These are phyloP conservation scores for Laticauda laticaudata DNA, from an alignment of 2,113 vertebrate species.

Conservation along the genomic window DNA sequence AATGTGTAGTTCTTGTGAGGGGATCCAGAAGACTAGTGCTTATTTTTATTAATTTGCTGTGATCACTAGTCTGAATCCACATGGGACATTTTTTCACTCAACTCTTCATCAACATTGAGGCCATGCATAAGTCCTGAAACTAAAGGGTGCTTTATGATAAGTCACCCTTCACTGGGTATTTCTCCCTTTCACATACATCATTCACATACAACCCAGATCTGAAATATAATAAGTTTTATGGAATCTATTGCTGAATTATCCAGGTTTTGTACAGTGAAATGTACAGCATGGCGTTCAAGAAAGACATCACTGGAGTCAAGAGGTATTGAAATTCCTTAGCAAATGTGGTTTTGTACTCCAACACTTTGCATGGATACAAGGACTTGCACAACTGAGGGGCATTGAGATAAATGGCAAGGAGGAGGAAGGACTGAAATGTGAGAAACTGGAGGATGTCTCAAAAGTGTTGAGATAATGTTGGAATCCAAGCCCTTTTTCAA, in stretches of 20 bases:
- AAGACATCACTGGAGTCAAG: slow-evolving; percentile 7
- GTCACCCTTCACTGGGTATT: neutral
- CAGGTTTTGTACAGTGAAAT: neutral
- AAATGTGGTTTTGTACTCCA: slow-evolving; percentile 7
- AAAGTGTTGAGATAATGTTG: neutral
- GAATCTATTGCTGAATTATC: neutral
- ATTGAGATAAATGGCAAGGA: slow-evolving; percentile 14
- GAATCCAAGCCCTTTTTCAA: slow-evolving; percentile 18
- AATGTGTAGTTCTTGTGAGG: slow-evolving; percentile 41
- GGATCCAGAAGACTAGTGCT: slow-evolving; percentile 25
- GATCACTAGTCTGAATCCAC: slow-evolving; percentile 30
- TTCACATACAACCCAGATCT: neutral
- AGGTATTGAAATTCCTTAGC: slow-evolving; percentile 6
- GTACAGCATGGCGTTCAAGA: slow-evolving; percentile 1
- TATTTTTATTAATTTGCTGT: slow-evolving; percentile 37
- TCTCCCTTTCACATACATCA: neutral
- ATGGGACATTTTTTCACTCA: slow-evolving; percentile 41
- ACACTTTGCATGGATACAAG: slow-evolving; percentile 14
- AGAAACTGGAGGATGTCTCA: accelerated
- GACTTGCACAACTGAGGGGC: neutral
- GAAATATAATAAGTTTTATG: slow-evolving; percentile 32
- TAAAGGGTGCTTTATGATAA: slow-evolving; percentile 33
- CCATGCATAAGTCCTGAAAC: slow-evolving; percentile 36
- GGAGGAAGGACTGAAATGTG: neutral
- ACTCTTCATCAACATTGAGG: slow-evolving; percentile 40